phyloP scores from a whole-genome alignment of 2,113 vertebrate species.

The Cebus imitator region DNA sequence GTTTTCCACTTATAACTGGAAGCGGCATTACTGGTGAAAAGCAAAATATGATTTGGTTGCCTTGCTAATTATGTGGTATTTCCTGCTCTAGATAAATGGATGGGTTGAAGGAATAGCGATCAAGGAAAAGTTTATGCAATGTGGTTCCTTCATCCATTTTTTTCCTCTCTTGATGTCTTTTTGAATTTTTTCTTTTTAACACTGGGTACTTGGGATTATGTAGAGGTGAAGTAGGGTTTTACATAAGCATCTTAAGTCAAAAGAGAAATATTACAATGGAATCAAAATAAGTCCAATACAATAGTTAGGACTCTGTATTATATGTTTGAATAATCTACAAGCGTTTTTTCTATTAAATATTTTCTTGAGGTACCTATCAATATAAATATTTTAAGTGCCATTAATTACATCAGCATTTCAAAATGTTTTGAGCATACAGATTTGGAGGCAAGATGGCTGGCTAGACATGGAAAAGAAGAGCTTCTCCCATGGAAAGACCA shows the following conservation, averaged over 20 bases:
- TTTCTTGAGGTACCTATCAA: not conserved
- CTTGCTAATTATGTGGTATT: conserved; percentile 13
- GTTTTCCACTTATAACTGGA: conserved; percentile 50
- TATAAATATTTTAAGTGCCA: not conserved
- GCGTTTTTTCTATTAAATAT: not conserved
- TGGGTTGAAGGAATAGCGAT: conserved; percentile 48
- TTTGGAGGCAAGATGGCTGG: too few relatives aligned
- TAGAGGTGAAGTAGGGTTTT: not conserved
- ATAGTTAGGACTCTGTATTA: not conserved
- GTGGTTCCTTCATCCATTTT: not conserved
- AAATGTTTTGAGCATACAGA: not conserved
- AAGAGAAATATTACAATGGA: not conserved
- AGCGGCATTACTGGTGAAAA: not conserved
- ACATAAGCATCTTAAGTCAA: not conserved
- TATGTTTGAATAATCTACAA: not conserved
- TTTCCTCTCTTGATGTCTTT: not conserved
- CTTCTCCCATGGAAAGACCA: too few relatives aligned
- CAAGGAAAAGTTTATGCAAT: not conserved
- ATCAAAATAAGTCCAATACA: not conserved
- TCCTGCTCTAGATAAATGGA: not conserved
- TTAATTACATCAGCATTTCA: not conserved
- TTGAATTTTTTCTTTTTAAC: not conserved
- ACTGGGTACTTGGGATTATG: not conserved
- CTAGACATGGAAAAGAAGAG: too few relatives aligned
- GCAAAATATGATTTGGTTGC: not conserved